phyloP scores from a whole-genome alignment of 1,140 invertebrate species.

The Calliopsis andreniformis region DNA sequence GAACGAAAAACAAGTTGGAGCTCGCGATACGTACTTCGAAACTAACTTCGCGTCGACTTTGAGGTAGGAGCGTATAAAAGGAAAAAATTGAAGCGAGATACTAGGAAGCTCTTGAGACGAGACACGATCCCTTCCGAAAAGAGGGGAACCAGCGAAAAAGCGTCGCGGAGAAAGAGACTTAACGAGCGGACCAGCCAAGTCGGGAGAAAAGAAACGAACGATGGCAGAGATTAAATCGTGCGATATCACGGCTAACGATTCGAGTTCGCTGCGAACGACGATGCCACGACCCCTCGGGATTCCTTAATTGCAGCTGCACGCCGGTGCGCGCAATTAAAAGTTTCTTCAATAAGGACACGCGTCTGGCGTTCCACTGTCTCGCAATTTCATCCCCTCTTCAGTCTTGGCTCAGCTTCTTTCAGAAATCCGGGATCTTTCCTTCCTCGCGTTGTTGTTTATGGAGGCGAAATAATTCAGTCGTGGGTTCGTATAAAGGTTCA shows the following conservation, averaged over 20 bases:
- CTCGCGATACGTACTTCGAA: neutral
- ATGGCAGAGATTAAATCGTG: constrained; percentile 55
- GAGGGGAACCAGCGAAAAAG: constrained; percentile 28
- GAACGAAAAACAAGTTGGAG: neutral
- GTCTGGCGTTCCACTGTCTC: constrained; percentile 36
- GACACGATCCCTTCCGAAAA: neutral
- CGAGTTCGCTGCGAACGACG: constrained; percentile 24
- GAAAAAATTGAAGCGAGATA: neutral
- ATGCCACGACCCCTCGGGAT: constrained; percentile 53
- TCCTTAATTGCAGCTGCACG: constrained; percentile 63
- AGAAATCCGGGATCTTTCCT: constrained; percentile 5
- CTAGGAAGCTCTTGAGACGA: neutral
- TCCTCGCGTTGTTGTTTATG: neutral
- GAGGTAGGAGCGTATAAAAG: neutral
- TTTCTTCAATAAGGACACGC: constrained; percentile 58
- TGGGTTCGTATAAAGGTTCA: too few species aligned
- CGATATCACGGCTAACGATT: constrained; percentile 57
- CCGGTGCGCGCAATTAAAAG: constrained; percentile 62
- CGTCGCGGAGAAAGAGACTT: constrained; percentile 32
- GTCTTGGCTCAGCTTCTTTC: constrained; percentile 6
- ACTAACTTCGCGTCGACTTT: neutral
- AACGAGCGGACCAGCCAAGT: constrained; percentile 42
- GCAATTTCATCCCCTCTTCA: constrained; percentile 19
- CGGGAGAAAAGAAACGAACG: constrained; percentile 36
- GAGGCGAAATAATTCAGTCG: neutral